Base-by-base conservation (phyloP, 2,113 vertebrate species). In the Platycercus adscitus region DNA sequence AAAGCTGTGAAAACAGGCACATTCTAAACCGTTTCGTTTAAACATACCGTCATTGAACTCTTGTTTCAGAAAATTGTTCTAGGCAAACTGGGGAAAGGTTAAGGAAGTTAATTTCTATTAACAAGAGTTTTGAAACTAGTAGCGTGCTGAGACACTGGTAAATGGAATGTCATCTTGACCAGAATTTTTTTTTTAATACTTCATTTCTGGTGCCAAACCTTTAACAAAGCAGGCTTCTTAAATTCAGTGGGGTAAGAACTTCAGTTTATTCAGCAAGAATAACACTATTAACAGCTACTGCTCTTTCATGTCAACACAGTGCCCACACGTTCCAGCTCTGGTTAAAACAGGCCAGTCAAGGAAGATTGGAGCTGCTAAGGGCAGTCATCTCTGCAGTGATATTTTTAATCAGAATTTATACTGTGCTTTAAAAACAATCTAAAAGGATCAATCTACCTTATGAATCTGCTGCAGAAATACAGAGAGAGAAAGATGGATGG, bases 211-310 rank as follows among this genome's bases (percentile, higher is more conserved):
- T 87, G 95, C 70, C 81, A 87, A 91, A 95, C 37, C 35, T 96
- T 83, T 71, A 56, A 68, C 63, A 95, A 94, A 94, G 69, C 91
- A 33, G 29, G 77, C 88, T 96, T 98, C 95, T 97, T 93, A 93
- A 97, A 97, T 95, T 96, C 93, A 93, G 21, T 35, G 61, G 69
- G 95, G 93, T 98, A 97, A 97, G 73, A 96, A 98, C 97, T 97
- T 97, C 93, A 97, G 97, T 98, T 98, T 97, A 96, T 96, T 97
- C 94, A 97, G 92, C 93, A 97, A 97, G 90, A 98, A 96, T 91
- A 93, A 97, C 94, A 97, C 94, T 94, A 94, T 97, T 96, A 98
- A 97, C 91, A 97, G 93, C 86, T 93, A 95, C 77, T 86, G 94
- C 89, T 97, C 97, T 95, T 97, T 95, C 92, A 86, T 83, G 89